Conservation (phyloP, 1,140 invertebrate species). For the Calliphora vicina region DNA sequence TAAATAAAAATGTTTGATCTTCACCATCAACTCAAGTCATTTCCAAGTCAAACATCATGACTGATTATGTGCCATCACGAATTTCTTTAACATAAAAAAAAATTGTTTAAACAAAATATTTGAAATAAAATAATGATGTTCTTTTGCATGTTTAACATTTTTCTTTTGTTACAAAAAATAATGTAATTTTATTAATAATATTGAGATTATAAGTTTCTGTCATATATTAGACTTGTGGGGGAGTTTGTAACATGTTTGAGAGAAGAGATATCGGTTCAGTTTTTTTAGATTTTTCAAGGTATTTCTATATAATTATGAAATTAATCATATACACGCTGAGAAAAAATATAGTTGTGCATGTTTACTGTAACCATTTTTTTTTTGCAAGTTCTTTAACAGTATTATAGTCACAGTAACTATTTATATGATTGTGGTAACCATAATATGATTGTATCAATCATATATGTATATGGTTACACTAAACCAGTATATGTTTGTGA, state of each 20-base stretch:
- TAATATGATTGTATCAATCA: too few species aligned
- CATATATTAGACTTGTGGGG: not conserved
- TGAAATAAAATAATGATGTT: not conserved
- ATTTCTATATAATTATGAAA: too few species aligned
- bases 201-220: not conserved
- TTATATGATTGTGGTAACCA: too few species aligned
- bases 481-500: too few species aligned
- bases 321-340: too few species aligned
- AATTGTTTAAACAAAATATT: not conserved
- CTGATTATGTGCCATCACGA: slow-evolving; percentile 15
- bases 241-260: not conserved
- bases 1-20: not conserved
- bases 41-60: slow-evolving; percentile 3
- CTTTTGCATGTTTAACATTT: slow-evolving; percentile 7
- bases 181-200: not conserved
- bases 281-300: too few species aligned
- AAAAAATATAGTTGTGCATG: too few species aligned
- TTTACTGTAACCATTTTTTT: too few species aligned
- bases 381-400: too few species aligned
- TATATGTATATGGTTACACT: too few species aligned
- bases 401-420: too few species aligned
- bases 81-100: not conserved
- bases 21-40: not conserved
- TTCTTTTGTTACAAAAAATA: not conserved
- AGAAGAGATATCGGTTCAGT: too few species aligned